phyloP scores from a whole-genome alignment of 2,888 invertebrate species.

The Molorchus minor region DNA sequence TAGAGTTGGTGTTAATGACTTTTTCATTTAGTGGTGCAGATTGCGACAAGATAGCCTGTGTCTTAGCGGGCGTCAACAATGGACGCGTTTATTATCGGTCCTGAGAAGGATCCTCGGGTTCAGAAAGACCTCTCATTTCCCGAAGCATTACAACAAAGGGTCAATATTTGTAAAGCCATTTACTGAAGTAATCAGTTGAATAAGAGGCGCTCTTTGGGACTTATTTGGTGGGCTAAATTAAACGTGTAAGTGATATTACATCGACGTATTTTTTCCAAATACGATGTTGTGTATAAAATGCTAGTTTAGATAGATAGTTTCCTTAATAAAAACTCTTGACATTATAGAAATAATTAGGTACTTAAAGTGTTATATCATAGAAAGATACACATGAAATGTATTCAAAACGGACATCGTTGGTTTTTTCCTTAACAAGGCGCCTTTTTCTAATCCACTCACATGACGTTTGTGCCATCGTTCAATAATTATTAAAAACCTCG shows the following conservation, averaged over 20 bases:
- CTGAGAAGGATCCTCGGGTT: conserved; percentile 18
- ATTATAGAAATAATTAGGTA: too few species aligned
- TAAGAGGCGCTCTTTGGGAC: background rate
- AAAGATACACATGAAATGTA: too few species aligned
- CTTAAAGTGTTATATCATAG: too few species aligned
- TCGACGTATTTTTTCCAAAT: too few species aligned
- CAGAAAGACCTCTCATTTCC: background rate
- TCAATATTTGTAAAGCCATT: conserved; percentile 10
- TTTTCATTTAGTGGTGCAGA: conserved; percentile 58
- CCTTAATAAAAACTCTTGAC: too few species aligned
- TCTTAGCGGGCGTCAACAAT: conserved; percentile 49
- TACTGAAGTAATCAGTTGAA: conserved; percentile 10
- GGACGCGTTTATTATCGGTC: conserved; percentile 46
- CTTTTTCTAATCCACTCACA: too few species aligned
- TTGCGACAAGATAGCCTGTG: conserved; percentile 54
- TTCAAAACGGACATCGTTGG: too few species aligned
- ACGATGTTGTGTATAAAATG: too few species aligned
- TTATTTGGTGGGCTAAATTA: background rate
- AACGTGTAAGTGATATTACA: background rate
- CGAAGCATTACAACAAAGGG: conserved; percentile 6
- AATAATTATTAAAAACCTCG: too few species aligned
- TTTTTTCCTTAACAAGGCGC: too few species aligned
- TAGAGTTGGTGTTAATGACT: conserved; percentile 55
- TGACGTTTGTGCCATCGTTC: too few species aligned
- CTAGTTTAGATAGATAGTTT: too few species aligned